Evolutionary conservation across 2,113 vertebrate species (phyloP), one percentile per base, ranked within the genome.

Genomic region (Neogobius melanostomus): DNA sequence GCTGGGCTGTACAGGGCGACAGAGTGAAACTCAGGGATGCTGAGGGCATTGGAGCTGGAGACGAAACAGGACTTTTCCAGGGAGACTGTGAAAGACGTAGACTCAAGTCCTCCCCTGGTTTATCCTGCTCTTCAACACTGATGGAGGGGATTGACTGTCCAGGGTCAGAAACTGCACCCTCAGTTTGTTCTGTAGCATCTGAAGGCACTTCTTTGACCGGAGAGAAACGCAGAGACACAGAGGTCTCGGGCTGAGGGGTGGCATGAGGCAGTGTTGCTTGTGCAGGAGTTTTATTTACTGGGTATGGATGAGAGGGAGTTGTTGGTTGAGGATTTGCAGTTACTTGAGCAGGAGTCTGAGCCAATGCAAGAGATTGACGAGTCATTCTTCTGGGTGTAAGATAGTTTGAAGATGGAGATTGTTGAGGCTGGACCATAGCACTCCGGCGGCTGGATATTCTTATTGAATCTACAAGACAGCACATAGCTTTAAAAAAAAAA

Each of bases 401-500:
- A 14, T 75, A 67, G 17, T 50, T 76, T 47, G 70, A 47, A 6
- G 28, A 59, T 10, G 91, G 86, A 11, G 88, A 90, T 44, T 72
- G 64, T 36, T 51, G 82, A 42, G 80, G 72, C 17, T 47, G 64
- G 9, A 54, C 42, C 0, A 79, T 84, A 0, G 69, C 72, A 50
- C 82, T 87, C 7, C 83, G 72, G 4, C 86, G 84, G 46, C 82
- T 84, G 0, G 91, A 90, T 80, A 82, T 85, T 68, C 89, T 86
- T n/a, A 81, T 36, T 15, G 71, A 73, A 80, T 73, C 91, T 91
- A 67, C 5, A 72, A 57, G 7, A 65, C 0, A 9, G 47, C 1
- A 61, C 4, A 44, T 14, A n/a, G 14, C 15, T 61, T 36, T 53
- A 53, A 53, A 53, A n/a, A 53, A 53, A 16, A 50, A 15, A 50